Evolutionary conservation across 2,888 invertebrate genomes (phyloP).

Genomic region (Acanthosepion lycidas): DNA sequence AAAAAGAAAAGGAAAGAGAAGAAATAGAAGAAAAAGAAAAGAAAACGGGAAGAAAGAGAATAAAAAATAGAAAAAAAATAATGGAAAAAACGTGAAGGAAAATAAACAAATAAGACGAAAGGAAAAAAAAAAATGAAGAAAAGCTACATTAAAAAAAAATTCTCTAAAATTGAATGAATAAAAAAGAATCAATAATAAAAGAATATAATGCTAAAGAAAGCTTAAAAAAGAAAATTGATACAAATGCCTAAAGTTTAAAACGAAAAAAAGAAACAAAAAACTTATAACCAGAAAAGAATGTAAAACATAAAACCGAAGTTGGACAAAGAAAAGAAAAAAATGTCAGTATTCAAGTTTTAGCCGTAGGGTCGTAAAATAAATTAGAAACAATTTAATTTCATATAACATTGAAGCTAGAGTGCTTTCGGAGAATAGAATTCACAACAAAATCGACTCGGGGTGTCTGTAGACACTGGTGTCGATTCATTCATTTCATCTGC

Average conservation of each 20-base stretch:
- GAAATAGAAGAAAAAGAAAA: too few species aligned
- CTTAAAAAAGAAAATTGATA: neutral
- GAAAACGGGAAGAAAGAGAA: too few species aligned
- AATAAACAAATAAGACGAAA: too few species aligned
- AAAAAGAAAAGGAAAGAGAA: too few species aligned
- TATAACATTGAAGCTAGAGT: neutral
- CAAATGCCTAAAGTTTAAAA: neutral
- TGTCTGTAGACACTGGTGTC: neutral
- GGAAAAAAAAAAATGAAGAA: too few species aligned
- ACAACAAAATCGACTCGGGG: neutral
- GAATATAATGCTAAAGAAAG: neutral
- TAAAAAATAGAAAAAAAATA: too few species aligned
- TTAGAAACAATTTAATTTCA: slow-evolving; percentile 6
- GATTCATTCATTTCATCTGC: neutral
- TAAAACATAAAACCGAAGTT: neutral
- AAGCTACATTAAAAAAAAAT: too few species aligned
- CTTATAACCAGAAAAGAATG: neutral
- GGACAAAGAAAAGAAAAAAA: neutral
- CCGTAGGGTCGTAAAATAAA: neutral
- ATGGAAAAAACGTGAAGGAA: too few species aligned
- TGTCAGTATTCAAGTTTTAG: neutral
- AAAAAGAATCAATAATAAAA: neutral
- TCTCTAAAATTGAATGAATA: too few species aligned
- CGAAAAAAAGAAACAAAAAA: neutral
- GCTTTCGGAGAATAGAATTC: neutral